Conservation (phyloP, 2,113 vertebrate species). For the Ammodytes dubius region DNA sequence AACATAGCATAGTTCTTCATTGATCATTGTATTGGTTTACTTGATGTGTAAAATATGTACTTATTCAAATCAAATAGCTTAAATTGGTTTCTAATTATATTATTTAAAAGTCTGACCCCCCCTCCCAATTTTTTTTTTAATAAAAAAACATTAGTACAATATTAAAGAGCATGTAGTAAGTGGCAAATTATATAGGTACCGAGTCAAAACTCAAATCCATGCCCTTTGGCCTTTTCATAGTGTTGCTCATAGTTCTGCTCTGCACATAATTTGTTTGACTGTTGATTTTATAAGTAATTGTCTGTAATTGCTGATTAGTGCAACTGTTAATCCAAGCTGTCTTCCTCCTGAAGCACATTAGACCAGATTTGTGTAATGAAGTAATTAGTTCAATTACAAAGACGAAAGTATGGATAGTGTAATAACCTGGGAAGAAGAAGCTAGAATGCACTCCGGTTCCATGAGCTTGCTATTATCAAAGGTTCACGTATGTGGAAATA, state of each 20-base stretch:
- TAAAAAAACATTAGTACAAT: not conserved
- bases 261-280: slow-evolving; percentile 82
- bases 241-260: slow-evolving; percentile 43
- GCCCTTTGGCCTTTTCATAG: slow-evolving; percentile 44
- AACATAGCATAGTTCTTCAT: not conserved
- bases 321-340: slow-evolving; percentile 82
- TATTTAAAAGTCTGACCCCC: not conserved
- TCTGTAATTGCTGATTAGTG: slow-evolving; percentile 83
- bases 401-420: slow-evolving; percentile 64
- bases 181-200: not conserved
- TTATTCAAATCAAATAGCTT: not conserved
- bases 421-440: slow-evolving; percentile 46
- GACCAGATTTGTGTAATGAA: slow-evolving; percentile 83
- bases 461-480: slow-evolving; percentile 40
- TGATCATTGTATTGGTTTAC: not conserved
- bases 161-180: not conserved
- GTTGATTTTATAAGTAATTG: slow-evolving; percentile 86
- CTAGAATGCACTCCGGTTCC: slow-evolving; percentile 34
- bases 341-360: slow-evolving; percentile 83
- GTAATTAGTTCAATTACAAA: slow-evolving; percentile 83
- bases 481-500: slow-evolving; percentile 22
- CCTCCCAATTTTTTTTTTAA: too few relatives aligned
- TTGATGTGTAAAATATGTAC: not conserved
- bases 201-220: slow-evolving; percentile 15
- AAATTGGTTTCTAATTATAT: not conserved